phyloP scores from a whole-genome alignment of 92 coral and sea anemone genomes.

The Hydrozoanthus gracilis region DNA sequence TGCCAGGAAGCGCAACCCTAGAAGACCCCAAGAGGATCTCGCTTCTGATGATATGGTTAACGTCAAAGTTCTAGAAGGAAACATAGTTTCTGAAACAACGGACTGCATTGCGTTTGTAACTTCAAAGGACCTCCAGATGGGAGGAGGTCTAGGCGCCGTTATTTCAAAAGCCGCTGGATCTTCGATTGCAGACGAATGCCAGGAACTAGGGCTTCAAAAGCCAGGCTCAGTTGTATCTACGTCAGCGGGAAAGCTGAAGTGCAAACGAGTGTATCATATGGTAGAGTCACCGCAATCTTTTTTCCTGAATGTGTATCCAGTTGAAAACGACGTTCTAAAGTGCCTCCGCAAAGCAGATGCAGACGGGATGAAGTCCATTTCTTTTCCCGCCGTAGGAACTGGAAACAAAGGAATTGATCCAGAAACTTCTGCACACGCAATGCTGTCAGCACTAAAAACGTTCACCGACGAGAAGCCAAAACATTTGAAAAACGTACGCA shows the following conservation, averaged over 20 bases:
- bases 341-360: conserved; percentile 60
- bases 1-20: background rate
- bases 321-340: conserved; percentile 34
- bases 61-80: conserved; percentile 67
- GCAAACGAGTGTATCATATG: conserved; percentile 65
- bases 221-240: conserved; percentile 44
- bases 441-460: conserved; percentile 58
- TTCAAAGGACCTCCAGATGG: conserved; percentile 33
- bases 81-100: conserved; percentile 72
- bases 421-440: conserved; percentile 60
- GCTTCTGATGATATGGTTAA: background rate
- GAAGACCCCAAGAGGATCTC: background rate
- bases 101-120: conserved; percentile 71
- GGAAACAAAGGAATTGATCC: conserved; percentile 44
- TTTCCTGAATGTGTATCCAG: conserved; percentile 5
- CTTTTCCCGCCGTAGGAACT: conserved; percentile 82
- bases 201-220: background rate
- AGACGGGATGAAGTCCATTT: conserved; percentile 53
- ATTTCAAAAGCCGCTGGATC: conserved; percentile 66
- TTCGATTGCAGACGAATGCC: conserved; percentile 60
- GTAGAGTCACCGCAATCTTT: conserved; percentile 10
- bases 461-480: conserved; percentile 59
- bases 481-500: conserved; percentile 56
- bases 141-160: conserved; percentile 64
- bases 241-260: conserved; percentile 57